Percentiles rank a stretch among this genome's conserved stretches.
These are phyloP conservation scores for Aphaenogaster rudis DNA, from an alignment of 1,140 invertebrate species.

Conservation along the genomic window DNA sequence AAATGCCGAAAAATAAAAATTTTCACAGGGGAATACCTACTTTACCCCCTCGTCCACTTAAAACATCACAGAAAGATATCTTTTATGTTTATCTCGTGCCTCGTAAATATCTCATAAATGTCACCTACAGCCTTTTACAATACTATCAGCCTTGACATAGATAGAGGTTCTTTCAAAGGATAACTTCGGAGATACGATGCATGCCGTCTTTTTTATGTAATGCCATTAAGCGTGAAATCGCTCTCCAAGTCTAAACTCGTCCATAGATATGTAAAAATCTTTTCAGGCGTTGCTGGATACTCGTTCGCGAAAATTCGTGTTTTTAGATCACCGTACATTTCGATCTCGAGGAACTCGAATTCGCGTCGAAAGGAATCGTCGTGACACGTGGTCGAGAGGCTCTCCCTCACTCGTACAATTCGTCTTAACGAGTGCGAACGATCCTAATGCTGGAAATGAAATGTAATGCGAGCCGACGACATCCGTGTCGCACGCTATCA, in stretches of 20 bases:
- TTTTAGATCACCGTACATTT: not conserved
- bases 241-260: not conserved
- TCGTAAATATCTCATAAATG: conserved; percentile 52
- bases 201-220: not conserved
- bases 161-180: conserved; percentile 26
- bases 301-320: not conserved
- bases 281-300: not conserved
- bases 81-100: not conserved
- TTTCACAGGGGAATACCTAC: not conserved
- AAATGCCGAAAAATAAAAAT: not conserved
- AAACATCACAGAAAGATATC: conserved; percentile 7
- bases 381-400: not conserved
- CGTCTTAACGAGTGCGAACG: conserved; percentile 50
- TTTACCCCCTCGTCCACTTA: not conserved
- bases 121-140: conserved; percentile 15
- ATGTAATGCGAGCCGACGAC: conserved; percentile 64
- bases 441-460: conserved; percentile 65
- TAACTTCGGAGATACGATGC: not conserved
- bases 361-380: not conserved
- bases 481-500: conserved; percentile 54
- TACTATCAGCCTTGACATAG: conserved; percentile 37
- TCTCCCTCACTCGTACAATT: conserved; percentile 37
- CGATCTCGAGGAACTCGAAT: not conserved
- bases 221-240: not conserved
- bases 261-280: conserved; percentile 16